Evolutionary conservation across 2,113 vertebrate genomes (phyloP), one percentile per base, ranked within the genome.

Genomic region (Pycnonotus jocosus): DNA sequence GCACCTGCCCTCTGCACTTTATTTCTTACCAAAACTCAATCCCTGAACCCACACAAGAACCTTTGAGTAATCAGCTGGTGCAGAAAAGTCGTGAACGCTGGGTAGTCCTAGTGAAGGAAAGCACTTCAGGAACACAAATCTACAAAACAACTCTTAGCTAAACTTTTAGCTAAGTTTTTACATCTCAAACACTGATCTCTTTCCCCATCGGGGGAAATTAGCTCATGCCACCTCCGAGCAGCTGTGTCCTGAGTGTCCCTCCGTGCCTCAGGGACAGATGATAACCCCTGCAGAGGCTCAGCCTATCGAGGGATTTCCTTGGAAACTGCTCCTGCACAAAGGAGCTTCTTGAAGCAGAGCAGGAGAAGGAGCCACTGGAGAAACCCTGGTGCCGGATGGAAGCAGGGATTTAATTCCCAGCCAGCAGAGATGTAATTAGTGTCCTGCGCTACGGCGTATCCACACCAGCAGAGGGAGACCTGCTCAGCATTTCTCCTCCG

Each of bases 381-480:
- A 62, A 90, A 28, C 6, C 11, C 24, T 1, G 2, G 31, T 7
- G 64, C 47, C 0, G 0, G 7, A 25, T 0, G 2, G 74, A 33
- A 3, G 13, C 4, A 1, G 83, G 42, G 76, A 25, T 58, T 17
- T 6, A 8, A 58, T 58, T 48, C 51, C 48, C 4, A 2, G 60
- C 0, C 0, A 60, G 64, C 45, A 20, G 38, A 25, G 47, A 45
- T 71, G 57, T 7, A 31, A 47, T 22, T 6, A 22, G 53, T 0
- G 7, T 57, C 66, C 48, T 7, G 50, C 0, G 8, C 22, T 5
- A 5, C 4, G 57, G 54, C 85, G 17, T 0, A 4, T 13, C 73
- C 70, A 2, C 3, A 37, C 92, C 93, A 72, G 7, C 74, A 96
- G 95, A 95, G 93, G 96, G 93, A 81, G 89, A 81, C 50, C 79